phyloP scores from a whole-genome alignment of 2,797 vertebrate species.

The Scolopax bukidnonensis region DNA sequence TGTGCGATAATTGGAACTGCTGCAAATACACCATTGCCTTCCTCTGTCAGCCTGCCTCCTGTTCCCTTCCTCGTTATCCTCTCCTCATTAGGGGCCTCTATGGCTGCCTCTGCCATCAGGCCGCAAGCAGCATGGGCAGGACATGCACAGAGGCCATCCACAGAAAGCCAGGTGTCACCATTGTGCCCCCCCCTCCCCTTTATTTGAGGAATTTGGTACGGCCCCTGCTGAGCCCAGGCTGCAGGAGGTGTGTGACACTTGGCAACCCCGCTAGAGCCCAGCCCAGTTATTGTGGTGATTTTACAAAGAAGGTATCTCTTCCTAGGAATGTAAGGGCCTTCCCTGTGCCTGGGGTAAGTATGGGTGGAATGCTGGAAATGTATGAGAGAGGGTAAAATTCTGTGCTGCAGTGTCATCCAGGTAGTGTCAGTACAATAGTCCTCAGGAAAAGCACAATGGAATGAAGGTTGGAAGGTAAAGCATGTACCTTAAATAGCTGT shows the following conservation, averaged over 20 bases:
- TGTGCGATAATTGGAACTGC: not conserved
- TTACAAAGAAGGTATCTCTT: not conserved
- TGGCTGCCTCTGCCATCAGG: not conserved
- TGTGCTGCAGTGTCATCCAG: not conserved
- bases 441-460: not conserved
- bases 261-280: not conserved
- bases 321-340: not conserved
- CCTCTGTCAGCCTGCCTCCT: not conserved
- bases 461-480: not conserved
- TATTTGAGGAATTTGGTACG: rapidly evolving
- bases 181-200: too few species aligned
- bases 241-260: rapidly evolving
- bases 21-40: not conserved
- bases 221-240: rapidly evolving
- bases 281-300: not conserved
- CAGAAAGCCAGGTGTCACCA: rapidly evolving
- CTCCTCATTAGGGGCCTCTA: not conserved
- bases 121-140: not conserved
- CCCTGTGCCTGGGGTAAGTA: not conserved
- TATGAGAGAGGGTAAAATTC: not conserved
- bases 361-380: not conserved
- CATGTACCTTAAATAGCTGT: not conserved
- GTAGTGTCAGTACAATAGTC: not conserved
- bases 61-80: rapidly evolving
- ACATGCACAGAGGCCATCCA: rapidly evolving